Conservation (phyloP, 2,113 vertebrate genomes). For the Tapirus terrestris region DNA sequence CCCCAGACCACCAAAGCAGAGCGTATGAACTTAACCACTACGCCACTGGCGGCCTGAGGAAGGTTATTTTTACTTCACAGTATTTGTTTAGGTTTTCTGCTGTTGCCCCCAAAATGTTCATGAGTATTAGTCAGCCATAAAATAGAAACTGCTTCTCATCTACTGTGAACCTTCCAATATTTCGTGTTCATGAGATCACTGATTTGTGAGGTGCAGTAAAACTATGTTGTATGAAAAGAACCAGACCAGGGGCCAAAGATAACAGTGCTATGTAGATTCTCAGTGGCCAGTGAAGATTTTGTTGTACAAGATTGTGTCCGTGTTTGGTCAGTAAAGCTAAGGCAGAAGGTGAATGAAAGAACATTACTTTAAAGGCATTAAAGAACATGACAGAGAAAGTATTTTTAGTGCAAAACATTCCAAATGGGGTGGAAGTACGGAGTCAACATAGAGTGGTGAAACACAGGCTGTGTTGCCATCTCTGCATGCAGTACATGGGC, state of each 20-base stretch:
- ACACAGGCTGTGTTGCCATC: constrained; percentile 67
- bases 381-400: constrained; percentile 10
- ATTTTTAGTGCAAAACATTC: constrained; percentile 22
- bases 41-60: not conserved
- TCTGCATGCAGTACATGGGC: constrained; percentile 71
- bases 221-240: constrained; percentile 75
- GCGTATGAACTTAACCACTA: no score
- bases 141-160: not conserved
- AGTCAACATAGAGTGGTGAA: not conserved
- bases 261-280: constrained; percentile 70
- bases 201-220: constrained; percentile 68
- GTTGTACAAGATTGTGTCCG: constrained; percentile 7
- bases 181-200: constrained; percentile 29
- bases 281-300: constrained; percentile 58
- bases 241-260: constrained; percentile 75
- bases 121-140: not conserved
- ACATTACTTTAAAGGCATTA: constrained; percentile 51
- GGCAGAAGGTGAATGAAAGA: constrained; percentile 36
- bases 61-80: not conserved
- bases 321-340: constrained; percentile 49
- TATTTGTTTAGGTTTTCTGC: constrained; percentile 23
- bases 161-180: constrained; percentile 33
- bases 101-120: not conserved
- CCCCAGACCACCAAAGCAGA: no score
- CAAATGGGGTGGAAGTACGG: not conserved